A percentile compares a stretch with the other conserved stretches of the same genome.
Evolutionary conservation across 2,113 vertebrate species (phyloP).

Genomic region (Dinomys branickii): DNA sequence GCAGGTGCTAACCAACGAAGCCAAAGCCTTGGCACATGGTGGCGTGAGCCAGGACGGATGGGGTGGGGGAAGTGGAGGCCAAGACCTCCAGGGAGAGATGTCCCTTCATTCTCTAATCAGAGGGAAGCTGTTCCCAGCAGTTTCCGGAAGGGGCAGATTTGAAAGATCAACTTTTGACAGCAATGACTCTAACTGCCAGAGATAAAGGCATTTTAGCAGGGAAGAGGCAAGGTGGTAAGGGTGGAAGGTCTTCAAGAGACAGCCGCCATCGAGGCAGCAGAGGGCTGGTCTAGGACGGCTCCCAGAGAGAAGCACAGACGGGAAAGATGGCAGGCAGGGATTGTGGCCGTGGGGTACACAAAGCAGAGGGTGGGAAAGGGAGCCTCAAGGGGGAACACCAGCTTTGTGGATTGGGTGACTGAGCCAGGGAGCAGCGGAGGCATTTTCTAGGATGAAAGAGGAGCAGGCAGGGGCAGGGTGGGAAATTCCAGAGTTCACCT

Average conservation of each 20-base stretch:
- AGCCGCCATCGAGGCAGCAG: not conserved
- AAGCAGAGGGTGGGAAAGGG: not conserved
- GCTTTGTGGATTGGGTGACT: not conserved
- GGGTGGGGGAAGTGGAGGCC: not conserved
- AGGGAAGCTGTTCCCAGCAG: not conserved
- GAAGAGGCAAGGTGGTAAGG: accelerated
- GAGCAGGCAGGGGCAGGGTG: too few relatives aligned
- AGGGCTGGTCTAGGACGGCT: accelerated
- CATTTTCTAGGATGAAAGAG: not conserved
- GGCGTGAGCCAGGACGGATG: not conserved
- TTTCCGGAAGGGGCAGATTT: not conserved
- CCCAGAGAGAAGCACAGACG: not conserved
- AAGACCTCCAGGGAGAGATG: not conserved
- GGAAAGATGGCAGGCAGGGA: not conserved
- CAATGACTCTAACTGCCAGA: not conserved
- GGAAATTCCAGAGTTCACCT: not conserved
- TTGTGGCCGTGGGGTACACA: not conserved
- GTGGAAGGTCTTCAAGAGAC: not conserved
- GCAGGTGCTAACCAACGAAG: not conserved
- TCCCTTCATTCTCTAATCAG: not conserved
- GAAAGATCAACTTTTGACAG: not conserved
- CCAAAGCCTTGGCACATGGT: accelerated
- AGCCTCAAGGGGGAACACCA: not conserved
- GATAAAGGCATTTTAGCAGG: not conserved
- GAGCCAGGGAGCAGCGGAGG: accelerated